Percentiles rank a stretch among this genome's conserved stretches.
These are phyloP conservation scores for Ataeniobius toweri DNA, from an alignment of 2,797 vertebrate genomes.

Conservation along the genomic window DNA sequence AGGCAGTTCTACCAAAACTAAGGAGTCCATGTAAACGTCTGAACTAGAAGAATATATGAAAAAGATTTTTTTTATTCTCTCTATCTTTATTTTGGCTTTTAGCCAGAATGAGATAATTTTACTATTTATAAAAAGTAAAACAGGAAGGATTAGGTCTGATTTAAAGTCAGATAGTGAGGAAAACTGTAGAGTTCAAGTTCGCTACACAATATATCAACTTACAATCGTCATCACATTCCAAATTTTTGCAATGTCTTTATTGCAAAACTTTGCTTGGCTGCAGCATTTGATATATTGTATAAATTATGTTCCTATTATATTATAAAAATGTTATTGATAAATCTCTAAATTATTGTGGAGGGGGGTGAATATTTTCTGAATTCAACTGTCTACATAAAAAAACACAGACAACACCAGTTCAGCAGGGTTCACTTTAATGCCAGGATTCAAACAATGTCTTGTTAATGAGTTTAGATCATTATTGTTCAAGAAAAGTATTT, in stretches of 20 bases:
- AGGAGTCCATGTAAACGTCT: too few species aligned
- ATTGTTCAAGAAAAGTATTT: background rate
- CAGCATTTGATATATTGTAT: too few species aligned
- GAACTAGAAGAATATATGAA: too few species aligned
- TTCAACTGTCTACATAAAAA: background rate
- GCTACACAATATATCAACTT: background rate
- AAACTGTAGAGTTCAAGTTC: background rate
- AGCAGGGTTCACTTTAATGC: background rate
- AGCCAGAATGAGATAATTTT: too few species aligned
- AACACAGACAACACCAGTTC: background rate
- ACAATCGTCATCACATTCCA: background rate
- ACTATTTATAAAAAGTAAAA: background rate
- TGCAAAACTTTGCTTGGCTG: too few species aligned
- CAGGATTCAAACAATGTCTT: background rate
- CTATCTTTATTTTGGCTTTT: too few species aligned
- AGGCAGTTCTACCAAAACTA: too few species aligned
- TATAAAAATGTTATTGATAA: background rate
- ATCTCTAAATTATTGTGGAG: background rate
- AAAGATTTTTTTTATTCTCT: too few species aligned
- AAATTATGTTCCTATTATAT: too few species aligned
- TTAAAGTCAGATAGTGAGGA: background rate
- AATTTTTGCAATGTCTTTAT: too few species aligned
- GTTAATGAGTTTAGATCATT: background rate
- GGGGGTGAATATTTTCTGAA: background rate
- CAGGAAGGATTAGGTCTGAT: background rate